Percentiles rank a stretch among this genome's conserved stretches.
Evolutionary conservation across 2,888 invertebrate genomes (phyloP).

Genomic region (Lamellibrachia satsuma): DNA sequence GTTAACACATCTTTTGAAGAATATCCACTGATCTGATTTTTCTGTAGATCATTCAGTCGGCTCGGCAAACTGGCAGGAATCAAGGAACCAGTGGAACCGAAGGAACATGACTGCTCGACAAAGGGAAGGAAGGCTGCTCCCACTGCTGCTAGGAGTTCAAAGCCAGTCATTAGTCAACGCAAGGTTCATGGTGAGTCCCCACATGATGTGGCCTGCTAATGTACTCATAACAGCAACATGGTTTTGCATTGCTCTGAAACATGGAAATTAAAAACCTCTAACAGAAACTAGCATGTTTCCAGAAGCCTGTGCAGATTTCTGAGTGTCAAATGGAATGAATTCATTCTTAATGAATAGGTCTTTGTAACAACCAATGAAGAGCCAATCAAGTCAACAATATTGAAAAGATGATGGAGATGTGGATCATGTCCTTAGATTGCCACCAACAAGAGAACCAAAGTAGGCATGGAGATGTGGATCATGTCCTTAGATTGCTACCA

Average conservation of each 20-base stretch:
- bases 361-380: no score
- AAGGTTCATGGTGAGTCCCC: neutral
- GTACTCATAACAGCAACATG: neutral
- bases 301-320: no score
- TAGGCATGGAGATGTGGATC: no score
- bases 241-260: neutral
- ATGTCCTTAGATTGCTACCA: no score
- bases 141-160: neutral
- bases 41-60: conserved; percentile 45
- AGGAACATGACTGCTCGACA: neutral
- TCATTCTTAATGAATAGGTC: no score
- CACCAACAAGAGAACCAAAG: no score
- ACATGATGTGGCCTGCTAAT: neutral
- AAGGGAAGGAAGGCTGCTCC: conserved; percentile 23
- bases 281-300: neutral
- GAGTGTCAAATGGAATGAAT: no score
- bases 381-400: no score
- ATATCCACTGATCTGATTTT: neutral
- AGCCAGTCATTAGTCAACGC: neutral
- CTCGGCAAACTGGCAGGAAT: conserved; percentile 52
- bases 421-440: no score
- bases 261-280: neutral
- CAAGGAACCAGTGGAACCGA: conserved; percentile 37
- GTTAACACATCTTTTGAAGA: neutral
- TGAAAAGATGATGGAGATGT: no score